These are phyloP conservation scores for Callionymus lyra DNA, from an alignment of 2,113 vertebrate genomes.

Conservation along the genomic window DNA sequence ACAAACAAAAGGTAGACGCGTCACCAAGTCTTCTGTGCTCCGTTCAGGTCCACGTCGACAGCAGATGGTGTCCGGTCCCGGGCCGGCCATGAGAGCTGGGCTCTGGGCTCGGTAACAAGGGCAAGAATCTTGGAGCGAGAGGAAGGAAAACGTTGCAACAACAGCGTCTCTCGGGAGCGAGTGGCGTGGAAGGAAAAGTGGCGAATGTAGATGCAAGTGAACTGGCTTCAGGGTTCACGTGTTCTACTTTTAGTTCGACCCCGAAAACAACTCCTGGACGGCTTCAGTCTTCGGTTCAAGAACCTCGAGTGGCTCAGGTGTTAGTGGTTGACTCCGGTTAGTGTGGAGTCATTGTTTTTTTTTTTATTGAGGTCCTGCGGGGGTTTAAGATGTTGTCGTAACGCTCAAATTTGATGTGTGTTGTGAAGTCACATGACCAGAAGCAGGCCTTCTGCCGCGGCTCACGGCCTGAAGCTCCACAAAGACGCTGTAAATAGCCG, in stretches of 20 bases:
- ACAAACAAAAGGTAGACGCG: too few species aligned
- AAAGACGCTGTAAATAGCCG: slow-evolving; percentile 28
- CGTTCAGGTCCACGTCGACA: slow-evolving; percentile 16
- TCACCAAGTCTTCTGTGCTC: slow-evolving; percentile 28
- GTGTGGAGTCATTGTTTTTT: too few species aligned
- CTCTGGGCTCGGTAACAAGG: slow-evolving; percentile 23
- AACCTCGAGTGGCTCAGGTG: slow-evolving; percentile 27
- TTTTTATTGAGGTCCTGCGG: not conserved
- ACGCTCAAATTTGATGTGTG: slow-evolving; percentile 16
- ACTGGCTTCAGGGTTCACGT: slow-evolving; percentile 57
- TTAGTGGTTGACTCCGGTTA: slow-evolving; percentile 4
- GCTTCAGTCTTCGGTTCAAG: too few species aligned
- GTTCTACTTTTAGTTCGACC: slow-evolving; percentile 65
- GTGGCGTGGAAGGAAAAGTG: slow-evolving; percentile 29
- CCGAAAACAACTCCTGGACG: slow-evolving; percentile 58
- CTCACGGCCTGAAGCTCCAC: slow-evolving; percentile 23
- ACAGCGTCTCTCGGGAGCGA: slow-evolving; percentile 10
- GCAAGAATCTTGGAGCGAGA: slow-evolving; percentile 29
- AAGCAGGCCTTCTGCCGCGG: slow-evolving; percentile 11
- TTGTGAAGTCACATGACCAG: slow-evolving; percentile 19
- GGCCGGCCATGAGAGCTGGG: slow-evolving; percentile 20
- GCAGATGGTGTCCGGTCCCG: slow-evolving; percentile 32
- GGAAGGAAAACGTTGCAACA: slow-evolving; percentile 13
- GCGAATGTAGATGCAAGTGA: slow-evolving; percentile 54
- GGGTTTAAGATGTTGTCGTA: slow-evolving; percentile 1